Base-by-base conservation (phyloP, 2,797 vertebrate species). In the Acanthurus tractus region DNA sequence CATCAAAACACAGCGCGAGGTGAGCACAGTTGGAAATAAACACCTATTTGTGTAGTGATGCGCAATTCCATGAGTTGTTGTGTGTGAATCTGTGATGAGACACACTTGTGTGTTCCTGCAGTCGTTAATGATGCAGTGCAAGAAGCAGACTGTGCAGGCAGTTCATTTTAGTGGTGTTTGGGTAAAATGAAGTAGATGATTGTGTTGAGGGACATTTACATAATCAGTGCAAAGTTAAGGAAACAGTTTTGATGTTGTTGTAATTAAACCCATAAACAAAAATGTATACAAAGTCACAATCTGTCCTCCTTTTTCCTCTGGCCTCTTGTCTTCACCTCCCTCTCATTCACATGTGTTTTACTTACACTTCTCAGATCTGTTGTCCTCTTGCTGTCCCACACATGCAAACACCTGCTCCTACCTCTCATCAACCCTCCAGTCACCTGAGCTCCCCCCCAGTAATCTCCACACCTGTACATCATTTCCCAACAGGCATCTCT, bases 51-150 rank as follows among this genome's bases (percentile, higher is more conserved):
- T 73, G 63, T 44, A 53, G 67, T 17, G 65, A 54, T 62, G 68
- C 74, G 73, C 78, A 69, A 67, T 76, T 83, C 55, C 78, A 77
- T 68, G 48, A 84, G 59, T 65, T 75, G 56, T 36, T 7, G 50
- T 29, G n/a, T 70, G 18, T 78, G 61, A 73, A 46, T 74, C 73
- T 61, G 63, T 65, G 66, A 68, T 14, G 10, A 76, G 50, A 45
- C 22, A 9, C 49, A 12, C 42, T 44, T 52, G 12, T 18, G 17
- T 53, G n/a, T 53, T 69, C 74, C 25, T 29, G 20, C 57, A 2
- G 42, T 74, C 45, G 29, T 55, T 78, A 42, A 71, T 11, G 61
- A 61, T 78, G 45, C 11, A 2, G 74, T 10, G 11, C 44, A 18
- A n/a, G 45, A 63, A 63, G 63, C 45, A 54, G 29, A 29, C 29